A percentile compares a stretch with the other conserved stretches of the same genome.
Conservation (phyloP, 2,797 vertebrate species). For the Psittacula derbiana region DNA sequence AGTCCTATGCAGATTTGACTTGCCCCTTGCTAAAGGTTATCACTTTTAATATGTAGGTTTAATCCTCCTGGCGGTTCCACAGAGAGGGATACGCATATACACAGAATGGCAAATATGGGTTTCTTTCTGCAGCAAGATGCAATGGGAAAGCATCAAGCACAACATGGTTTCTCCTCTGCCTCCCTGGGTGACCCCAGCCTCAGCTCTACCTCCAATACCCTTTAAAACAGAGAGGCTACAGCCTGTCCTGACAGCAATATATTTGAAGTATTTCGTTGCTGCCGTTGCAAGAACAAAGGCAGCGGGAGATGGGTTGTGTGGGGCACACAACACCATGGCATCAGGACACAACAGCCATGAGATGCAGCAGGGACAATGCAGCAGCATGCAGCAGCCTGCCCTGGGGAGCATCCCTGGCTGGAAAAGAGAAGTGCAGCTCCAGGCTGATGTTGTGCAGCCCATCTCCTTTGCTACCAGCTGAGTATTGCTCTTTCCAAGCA, state of each 20-base stretch:
- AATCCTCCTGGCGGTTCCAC: not conserved
- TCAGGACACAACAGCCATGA: not conserved
- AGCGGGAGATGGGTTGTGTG: not conserved
- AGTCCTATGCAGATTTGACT: not conserved
- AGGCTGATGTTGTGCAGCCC: not conserved
- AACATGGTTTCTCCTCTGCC: not conserved
- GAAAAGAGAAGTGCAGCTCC: not conserved
- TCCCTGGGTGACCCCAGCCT: not conserved
- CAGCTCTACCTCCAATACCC: not conserved
- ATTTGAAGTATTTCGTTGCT: not conserved
- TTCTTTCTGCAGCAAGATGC: not conserved
- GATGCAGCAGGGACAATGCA: accelerated
- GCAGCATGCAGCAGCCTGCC: not conserved
- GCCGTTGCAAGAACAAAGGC: not conserved
- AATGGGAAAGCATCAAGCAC: not conserved
- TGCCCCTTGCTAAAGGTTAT: not conserved
- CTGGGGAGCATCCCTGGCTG: accelerated
- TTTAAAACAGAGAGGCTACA: not conserved
- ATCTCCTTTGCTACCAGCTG: not conserved
- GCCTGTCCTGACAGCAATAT: not conserved
- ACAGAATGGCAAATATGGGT: accelerated
- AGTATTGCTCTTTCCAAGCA: not conserved
- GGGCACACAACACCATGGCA: accelerated
- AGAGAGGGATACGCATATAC: not conserved
- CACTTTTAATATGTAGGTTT: not conserved